Evolutionary conservation across 1,140 invertebrate genomes (phyloP).

Genomic region (Phthorimaea operculella): DNA sequence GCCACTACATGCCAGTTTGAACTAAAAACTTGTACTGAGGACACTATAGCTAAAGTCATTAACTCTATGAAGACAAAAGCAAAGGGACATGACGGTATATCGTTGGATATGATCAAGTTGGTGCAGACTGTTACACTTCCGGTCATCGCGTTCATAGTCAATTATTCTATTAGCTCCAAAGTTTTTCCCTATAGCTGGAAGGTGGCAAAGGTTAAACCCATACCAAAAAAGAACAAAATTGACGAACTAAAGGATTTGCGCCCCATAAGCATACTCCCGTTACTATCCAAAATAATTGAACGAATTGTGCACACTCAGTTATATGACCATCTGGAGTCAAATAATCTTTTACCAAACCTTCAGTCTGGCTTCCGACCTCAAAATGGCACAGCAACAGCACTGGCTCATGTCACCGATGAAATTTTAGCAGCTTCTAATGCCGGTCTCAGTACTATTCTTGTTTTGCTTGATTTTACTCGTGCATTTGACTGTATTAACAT

Average conservation of each 20-base stretch:
- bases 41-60: neutral
- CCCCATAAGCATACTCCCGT: neutral
- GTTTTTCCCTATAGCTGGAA: neutral
- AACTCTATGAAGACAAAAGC: neutral
- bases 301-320: neutral
- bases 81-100: neutral
- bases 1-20: neutral
- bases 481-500: neutral
- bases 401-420: neutral
- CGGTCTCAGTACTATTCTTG: neutral
- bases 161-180: neutral
- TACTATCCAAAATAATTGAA: neutral
- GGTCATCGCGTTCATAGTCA: neutral
- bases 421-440: neutral
- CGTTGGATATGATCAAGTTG: neutral
- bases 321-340: neutral
- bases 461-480: neutral
- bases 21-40: neutral
- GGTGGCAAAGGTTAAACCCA: neutral
- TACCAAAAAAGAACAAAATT: neutral
- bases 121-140: neutral
- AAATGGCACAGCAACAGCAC: neutral
- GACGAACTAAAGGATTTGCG: neutral
- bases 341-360: neutral
- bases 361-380: neutral